Base-by-base conservation (phyloP, 2,113 vertebrate species). In the Ailurus styani region DNA sequence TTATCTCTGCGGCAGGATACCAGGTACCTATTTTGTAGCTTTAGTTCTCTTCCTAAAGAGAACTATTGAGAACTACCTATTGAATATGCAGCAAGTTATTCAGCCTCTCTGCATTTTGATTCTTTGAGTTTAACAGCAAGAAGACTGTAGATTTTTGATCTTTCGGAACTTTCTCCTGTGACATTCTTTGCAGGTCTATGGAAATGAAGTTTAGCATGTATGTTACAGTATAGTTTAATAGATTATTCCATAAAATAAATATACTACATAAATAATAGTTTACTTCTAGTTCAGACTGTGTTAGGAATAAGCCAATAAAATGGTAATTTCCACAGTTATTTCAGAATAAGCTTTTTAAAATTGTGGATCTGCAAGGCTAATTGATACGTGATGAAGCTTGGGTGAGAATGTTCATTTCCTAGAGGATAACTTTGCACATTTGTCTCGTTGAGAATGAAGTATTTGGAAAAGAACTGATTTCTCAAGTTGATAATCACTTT, bases 251-350 rank as follows among this genome's bases (percentile, higher is more conserved):
- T 92, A 88, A 88, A 90, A 50, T 70, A 78, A 64, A 70, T 85
- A 20, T 77, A 72, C 77, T 62, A 68, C 5, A 37, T 95, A 81
- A 45, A 66, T 83, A 54, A 62, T 5, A 90, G 25, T 94, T 90
- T 87, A 70, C 15, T 54, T 92, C 18, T 92, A 6, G 78, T 93
- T 86, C 25, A 89, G 45, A 45, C 4, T 40, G 0, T 60, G 29
- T 37, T 62, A 82, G 50, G 23, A 27, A 10, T 72, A 79, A 94
- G 27, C 50, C 52, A 37, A 85, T 95, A 34, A 90, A 66, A 42
- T 97, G 55, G 20, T 87, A 68, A 64, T 87, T 84, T 95, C 21
- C 52, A 45, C n/a, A 95, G 37, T 87, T 75, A 70, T 83, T 94
- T 93, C n/a, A 87, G 37, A 90, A 79, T 79, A 77, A 57, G 1